phyloP scores from a whole-genome alignment of 35 echinoderm and acorn worm genomes.

The Holothuria glaberrima region DNA sequence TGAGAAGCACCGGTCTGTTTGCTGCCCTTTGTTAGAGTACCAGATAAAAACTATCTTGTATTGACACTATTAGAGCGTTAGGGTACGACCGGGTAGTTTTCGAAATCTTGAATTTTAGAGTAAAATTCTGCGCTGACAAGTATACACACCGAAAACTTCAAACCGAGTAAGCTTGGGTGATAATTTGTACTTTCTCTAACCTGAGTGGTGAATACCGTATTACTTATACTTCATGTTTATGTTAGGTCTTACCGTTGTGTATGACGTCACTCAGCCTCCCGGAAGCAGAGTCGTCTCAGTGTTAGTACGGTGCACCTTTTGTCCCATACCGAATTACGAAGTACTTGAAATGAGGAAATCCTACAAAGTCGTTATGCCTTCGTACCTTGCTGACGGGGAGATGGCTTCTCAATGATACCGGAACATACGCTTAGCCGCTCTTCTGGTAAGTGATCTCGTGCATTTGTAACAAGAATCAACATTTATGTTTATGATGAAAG shows the following conservation, averaged over 20 bases:
- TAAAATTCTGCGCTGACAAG: background rate
- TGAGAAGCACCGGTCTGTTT: no score
- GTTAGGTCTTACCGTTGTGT: background rate
- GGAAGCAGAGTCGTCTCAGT: background rate
- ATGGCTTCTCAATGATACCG: conserved; percentile 10
- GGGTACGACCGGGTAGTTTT: no score
- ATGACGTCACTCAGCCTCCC: background rate
- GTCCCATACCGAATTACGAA: background rate
- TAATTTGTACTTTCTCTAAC: background rate
- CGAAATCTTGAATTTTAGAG: no score
- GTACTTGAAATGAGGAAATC: background rate
- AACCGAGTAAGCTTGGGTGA: background rate
- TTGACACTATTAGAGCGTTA: no score
- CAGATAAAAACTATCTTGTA: no score
- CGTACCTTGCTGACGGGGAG: background rate
- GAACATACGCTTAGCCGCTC: background rate
- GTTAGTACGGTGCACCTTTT: background rate
- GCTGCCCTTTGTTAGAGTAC: no score
- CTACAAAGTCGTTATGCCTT: background rate
- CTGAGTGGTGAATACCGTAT: background rate
- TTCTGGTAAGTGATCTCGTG: background rate
- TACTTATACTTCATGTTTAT: background rate
- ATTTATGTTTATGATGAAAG: no score
- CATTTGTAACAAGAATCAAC: no score
- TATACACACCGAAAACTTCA: background rate